Conservation (phyloP, 2,113 vertebrate genomes). For the Gallinago media region DNA sequence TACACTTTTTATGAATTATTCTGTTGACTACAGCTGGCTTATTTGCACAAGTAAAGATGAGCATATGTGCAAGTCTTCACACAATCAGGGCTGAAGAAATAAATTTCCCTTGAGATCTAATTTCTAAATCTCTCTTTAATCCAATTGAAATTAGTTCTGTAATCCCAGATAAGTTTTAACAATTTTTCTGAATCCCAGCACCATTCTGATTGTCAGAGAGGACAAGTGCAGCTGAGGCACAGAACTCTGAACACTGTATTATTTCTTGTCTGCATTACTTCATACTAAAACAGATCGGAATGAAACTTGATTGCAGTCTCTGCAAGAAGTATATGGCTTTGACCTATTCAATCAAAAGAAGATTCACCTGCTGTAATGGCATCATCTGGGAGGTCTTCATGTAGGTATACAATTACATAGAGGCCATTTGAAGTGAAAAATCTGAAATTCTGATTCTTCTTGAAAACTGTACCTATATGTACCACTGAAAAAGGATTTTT, state of each 20-base stretch:
- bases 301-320: not conserved
- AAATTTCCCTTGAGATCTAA: not conserved
- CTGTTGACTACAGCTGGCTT: not conserved
- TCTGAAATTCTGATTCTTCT: not conserved
- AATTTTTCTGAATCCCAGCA: not conserved
- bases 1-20: not conserved
- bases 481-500: not conserved
- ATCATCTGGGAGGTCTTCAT: not conserved
- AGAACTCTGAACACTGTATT: not conserved
- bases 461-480: not conserved
- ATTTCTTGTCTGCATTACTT: not conserved
- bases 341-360: not conserved
- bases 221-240: not conserved
- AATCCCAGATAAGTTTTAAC: not conserved
- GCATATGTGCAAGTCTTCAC: not conserved
- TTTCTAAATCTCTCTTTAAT: conserved; percentile 13
- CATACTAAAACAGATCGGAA: not conserved
- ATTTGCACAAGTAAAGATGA: not conserved
- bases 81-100: not conserved
- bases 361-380: not conserved
- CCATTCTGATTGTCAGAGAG: not conserved
- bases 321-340: not conserved
- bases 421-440: not conserved
- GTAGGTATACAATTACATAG: not conserved
- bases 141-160: not conserved